Evolutionary conservation across 2,113 vertebrate genomes (phyloP).

Genomic region (Laticauda laticaudata): DNA sequence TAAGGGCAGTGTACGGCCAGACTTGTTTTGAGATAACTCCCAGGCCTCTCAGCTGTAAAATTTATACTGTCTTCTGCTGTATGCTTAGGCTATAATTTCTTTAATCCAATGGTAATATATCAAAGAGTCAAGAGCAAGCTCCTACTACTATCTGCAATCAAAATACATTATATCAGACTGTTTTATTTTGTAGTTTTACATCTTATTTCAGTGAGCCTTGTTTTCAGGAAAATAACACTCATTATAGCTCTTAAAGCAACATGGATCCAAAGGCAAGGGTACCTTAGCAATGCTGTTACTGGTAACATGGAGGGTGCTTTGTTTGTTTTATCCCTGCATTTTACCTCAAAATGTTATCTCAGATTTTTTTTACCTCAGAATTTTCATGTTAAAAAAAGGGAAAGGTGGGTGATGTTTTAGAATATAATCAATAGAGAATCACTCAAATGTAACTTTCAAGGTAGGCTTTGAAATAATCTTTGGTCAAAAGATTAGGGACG

Average conservation of each 20-base stretch:
- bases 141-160: not conserved
- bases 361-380: not conserved
- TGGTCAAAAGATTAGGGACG: not conserved
- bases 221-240: not conserved
- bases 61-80: not conserved
- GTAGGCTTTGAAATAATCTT: conserved; percentile 11
- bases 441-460: not conserved
- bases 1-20: not conserved
- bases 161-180: not conserved
- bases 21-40: not conserved
- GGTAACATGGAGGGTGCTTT: not conserved
- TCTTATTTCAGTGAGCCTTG: not conserved
- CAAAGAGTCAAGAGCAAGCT: not conserved
- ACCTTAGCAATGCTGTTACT: not conserved
- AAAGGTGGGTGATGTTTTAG: not conserved
- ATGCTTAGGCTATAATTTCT: not conserved
- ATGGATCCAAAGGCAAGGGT: not conserved
- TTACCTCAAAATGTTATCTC: not conserved
- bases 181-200: not conserved
- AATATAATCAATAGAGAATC: not conserved
- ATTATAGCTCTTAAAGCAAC: not conserved
- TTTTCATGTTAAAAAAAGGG: not conserved
- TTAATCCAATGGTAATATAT: conserved; percentile 6
- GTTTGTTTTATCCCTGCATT: not conserved
- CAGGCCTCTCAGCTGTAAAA: not conserved